Percentiles rank a stretch among this genome's conserved stretches.
phyloP scores from a whole-genome alignment of 2,113 vertebrate genomes.

The Oreochromis niloticus region DNA sequence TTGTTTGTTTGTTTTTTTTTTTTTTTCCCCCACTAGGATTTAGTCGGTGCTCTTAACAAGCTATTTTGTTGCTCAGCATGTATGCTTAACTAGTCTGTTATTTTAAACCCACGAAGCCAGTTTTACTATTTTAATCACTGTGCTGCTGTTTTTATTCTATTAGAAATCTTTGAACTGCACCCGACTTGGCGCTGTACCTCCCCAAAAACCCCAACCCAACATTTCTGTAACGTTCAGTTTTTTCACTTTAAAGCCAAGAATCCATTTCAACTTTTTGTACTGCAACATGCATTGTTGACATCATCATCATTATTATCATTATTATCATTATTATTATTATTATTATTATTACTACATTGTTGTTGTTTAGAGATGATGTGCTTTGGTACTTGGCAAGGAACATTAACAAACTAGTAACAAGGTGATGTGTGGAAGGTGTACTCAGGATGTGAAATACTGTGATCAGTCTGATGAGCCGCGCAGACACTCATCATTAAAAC shows the following conservation, averaged over 20 bases:
- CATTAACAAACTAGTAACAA: background rate
- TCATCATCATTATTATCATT: background rate
- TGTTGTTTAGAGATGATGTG: background rate
- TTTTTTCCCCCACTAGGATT: accelerated
- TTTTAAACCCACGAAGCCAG: background rate
- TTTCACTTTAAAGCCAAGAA: background rate
- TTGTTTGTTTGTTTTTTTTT: background rate
- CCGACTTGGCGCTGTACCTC: background rate
- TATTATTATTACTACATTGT: background rate
- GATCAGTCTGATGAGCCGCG: background rate
- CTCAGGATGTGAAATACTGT: constrained; percentile 41
- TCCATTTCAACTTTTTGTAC: background rate
- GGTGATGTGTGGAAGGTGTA: background rate
- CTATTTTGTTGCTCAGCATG: background rate
- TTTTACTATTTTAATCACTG: constrained; percentile 14
- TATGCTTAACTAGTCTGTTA: background rate
- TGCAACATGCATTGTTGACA: background rate
- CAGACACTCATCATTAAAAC: background rate
- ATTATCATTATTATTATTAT: background rate
- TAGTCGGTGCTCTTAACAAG: background rate
- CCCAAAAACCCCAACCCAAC: background rate
- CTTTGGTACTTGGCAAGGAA: background rate
- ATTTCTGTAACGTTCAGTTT: background rate
- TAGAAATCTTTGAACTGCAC: background rate
- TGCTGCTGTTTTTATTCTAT: background rate